These are phyloP conservation scores for Euwallacea similis DNA, from an alignment of 1,140 invertebrate genomes.

Conservation along the genomic window DNA sequence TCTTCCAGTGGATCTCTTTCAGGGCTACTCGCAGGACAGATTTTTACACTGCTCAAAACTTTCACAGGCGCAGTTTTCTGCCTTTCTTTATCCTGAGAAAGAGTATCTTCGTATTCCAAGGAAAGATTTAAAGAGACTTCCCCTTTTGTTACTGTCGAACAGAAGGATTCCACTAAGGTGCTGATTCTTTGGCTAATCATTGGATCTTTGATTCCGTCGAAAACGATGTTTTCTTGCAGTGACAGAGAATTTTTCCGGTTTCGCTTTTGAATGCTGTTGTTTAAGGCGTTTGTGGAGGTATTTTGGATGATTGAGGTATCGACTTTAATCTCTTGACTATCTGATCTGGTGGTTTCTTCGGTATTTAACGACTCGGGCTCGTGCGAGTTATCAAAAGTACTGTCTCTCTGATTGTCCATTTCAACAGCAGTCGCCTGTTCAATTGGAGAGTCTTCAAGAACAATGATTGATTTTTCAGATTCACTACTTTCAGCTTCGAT, in stretches of 20 bases:
- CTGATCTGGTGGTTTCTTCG: background rate
- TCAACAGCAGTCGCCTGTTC: background rate
- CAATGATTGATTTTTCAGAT: background rate
- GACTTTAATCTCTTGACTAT: background rate
- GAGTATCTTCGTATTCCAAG: conserved; percentile 33
- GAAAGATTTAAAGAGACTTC: conserved; percentile 40
- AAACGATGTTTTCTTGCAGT: conserved; percentile 37
- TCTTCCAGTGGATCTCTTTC: background rate
- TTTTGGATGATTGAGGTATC: conserved; percentile 2
- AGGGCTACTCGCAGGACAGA: conserved; percentile 1
- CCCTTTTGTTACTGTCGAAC: conserved; percentile 34
- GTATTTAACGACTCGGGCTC: background rate
- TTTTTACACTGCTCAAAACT: conserved; percentile 11
- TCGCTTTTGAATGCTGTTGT: conserved; percentile 12
- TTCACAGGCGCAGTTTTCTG: conserved; percentile 19
- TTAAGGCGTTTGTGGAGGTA: background rate
- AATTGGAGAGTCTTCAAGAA: background rate
- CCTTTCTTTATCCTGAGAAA: background rate
- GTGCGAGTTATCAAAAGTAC: conserved; percentile 1
- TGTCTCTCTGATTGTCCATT: background rate
- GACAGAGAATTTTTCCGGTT: conserved; percentile 33
- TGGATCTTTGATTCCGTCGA: conserved; percentile 31
- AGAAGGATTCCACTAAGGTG: conserved; percentile 34
- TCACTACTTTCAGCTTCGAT: background rate
- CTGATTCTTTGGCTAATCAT: conserved; percentile 31